Base-by-base conservation (phyloP, 2,888 invertebrate species). In the Chymomyza fuscimana region DNA sequence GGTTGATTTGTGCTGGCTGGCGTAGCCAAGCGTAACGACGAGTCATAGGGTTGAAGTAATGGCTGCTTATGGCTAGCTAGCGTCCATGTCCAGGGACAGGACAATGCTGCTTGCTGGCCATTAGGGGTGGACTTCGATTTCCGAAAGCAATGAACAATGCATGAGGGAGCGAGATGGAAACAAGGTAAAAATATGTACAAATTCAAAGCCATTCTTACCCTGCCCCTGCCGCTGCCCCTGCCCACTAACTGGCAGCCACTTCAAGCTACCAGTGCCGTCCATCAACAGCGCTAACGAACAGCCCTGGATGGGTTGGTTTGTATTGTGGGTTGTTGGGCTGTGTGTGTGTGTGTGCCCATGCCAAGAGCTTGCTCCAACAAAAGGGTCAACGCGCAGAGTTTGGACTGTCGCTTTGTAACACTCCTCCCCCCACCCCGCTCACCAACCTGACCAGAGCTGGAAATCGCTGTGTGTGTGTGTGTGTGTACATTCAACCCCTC, bases 41-140 rank as follows among this genome's bases (percentile, higher is more conserved):
- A 51, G 22, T 10, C 64, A 75, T 73, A 74, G 80, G 80, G 80
- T 80, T 80, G 80, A 77, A 67, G 77, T 77, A 81, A 80, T 80
- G 81, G 80, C 80, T 79, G 73, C 67, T 69, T 12, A 12, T 46
- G 40, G 40, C 40, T 46, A 46, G 40, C 40, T 51, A 29, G 50
- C 22, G 63, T 63, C 63, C 51, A 51, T 29, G 15, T 29, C 29
- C 22, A 25, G 5, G 32, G 32, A 32, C 32, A 32, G 12, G 51
- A 29, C 63, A 58, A 19, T 19, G 19, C 29, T 58, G 74, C 62
- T 58, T 29, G 74, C 62, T 73, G 61, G 81, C 87, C 75, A 87
- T 87, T 83, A 83, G 81, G 83, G 83, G 81, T 84, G 87, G 88
- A 84, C 83, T 83, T 66, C 50, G 73, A 76, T 87, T 81, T 79